A percentile compares a stretch with the other conserved stretches of the same genome.
Evolutionary conservation across 2,888 invertebrate species (phyloP).

Genomic region (Oscheius myriophilus): DNA sequence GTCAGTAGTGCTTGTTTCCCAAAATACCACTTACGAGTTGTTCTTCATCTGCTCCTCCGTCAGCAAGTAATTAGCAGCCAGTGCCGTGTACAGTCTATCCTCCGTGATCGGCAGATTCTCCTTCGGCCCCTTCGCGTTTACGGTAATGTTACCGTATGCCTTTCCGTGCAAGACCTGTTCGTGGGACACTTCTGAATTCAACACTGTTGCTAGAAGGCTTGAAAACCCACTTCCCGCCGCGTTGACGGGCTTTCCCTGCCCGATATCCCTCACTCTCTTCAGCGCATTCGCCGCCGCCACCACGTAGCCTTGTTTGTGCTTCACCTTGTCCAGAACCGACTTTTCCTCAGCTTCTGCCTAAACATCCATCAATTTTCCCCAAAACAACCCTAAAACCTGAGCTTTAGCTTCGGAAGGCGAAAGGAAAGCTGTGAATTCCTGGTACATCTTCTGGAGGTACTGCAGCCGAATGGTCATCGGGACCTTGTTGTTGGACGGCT

Average conservation of each 20-base stretch:
- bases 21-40: constrained; percentile 30
- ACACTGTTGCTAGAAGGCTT: constrained; percentile 1
- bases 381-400: no score
- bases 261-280: constrained; percentile 38
- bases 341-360: constrained; percentile 53
- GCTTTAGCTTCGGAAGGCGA: constrained; percentile 1
- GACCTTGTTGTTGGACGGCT: constrained; percentile 22
- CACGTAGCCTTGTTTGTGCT: constrained; percentile 35
- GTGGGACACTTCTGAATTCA: constrained; percentile 51
- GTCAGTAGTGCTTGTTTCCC: neutral
- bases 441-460: constrained; percentile 10
- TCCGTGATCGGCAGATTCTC: constrained; percentile 33
- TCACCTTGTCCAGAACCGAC: constrained; percentile 37
- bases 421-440: constrained; percentile 5
- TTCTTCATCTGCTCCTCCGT: constrained; percentile 47
- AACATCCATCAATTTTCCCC: constrained; percentile 4
- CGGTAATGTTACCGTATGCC: constrained; percentile 36
- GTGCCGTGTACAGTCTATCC: constrained; percentile 39
- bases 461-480: constrained; percentile 11
- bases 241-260: constrained; percentile 3
- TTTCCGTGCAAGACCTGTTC: constrained; percentile 44
- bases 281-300: constrained; percentile 36
- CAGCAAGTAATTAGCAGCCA: constrained; percentile 45
- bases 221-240: neutral
- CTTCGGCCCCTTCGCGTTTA: constrained; percentile 35